These are phyloP conservation scores for Alaudala cheleensis DNA, from an alignment of 2,113 vertebrate species.

Conservation along the genomic window DNA sequence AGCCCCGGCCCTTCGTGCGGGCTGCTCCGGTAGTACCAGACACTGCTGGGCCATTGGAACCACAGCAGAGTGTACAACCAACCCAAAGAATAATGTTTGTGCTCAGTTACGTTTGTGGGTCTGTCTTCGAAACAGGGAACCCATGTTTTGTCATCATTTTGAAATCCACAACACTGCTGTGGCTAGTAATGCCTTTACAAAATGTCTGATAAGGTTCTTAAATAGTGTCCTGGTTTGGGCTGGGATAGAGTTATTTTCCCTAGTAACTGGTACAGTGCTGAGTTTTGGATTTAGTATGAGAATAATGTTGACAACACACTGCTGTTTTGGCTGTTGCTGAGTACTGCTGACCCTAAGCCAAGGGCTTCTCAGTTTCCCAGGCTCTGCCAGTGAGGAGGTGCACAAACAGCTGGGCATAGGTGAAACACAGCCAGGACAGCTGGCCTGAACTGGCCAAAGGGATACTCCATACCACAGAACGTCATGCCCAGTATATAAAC, in stretches of 20 bases:
- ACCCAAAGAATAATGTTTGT: rapidly evolving
- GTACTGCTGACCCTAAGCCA: not conserved
- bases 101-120: rapidly evolving
- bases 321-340: not conserved
- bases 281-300: not conserved
- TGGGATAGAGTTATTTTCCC: not conserved
- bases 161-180: not conserved
- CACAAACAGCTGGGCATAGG: not conserved
- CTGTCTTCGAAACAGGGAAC: not conserved
- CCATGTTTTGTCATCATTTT: rapidly evolving
- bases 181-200: not conserved
- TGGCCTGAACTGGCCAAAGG: not conserved
- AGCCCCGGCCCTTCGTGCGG: too few relatives aligned
- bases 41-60: rapidly evolving
- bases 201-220: not conserved
- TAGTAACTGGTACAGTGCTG: not conserved
- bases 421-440: not conserved
- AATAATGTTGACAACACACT: not conserved
- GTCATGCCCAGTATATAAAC: rapidly evolving
- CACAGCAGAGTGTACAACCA: not conserved
- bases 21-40: rapidly evolving
- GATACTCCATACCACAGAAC: not conserved
- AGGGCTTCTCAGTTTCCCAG: not conserved
- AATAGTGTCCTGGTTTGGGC: too few relatives aligned
- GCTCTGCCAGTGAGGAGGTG: not conserved